phyloP scores from a whole-genome alignment of 2,113 vertebrate species.

The Urocynchramus pylzowi region DNA sequence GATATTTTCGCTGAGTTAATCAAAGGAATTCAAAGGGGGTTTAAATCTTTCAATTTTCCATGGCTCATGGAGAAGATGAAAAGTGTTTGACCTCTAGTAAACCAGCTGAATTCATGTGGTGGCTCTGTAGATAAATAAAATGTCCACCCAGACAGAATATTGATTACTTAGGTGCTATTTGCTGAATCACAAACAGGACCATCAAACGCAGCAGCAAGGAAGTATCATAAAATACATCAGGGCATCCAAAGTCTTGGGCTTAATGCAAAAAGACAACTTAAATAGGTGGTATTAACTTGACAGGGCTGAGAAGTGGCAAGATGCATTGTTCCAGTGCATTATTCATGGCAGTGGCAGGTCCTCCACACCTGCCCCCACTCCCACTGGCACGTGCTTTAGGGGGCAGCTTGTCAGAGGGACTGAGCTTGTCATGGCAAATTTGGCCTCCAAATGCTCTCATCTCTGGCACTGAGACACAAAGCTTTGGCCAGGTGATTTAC shows the following conservation, averaged over 20 bases:
- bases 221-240: background rate
- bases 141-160: slow-evolving; percentile 30
- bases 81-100: slow-evolving; percentile 42
- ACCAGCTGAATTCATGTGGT: background rate
- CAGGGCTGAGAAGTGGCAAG: background rate
- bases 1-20: slow-evolving; percentile 26
- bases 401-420: background rate
- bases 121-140: slow-evolving; percentile 46
- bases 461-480: background rate
- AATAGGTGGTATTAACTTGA: background rate
- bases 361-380: background rate
- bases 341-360: background rate
- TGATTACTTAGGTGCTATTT: slow-evolving; percentile 15
- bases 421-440: background rate
- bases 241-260: background rate
- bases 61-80: slow-evolving; percentile 27
- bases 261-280: slow-evolving; percentile 25
- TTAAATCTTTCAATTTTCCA: slow-evolving; percentile 50
- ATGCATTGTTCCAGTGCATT: background rate
- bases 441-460: background rate
- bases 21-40: slow-evolving; percentile 31
- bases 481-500: background rate
- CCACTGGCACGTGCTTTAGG: background rate
- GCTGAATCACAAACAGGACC: slow-evolving; percentile 32
- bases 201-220: background rate